Evolutionary conservation across 2,797 vertebrate genomes (phyloP).

Genomic region (Labroides dimidiatus): DNA sequence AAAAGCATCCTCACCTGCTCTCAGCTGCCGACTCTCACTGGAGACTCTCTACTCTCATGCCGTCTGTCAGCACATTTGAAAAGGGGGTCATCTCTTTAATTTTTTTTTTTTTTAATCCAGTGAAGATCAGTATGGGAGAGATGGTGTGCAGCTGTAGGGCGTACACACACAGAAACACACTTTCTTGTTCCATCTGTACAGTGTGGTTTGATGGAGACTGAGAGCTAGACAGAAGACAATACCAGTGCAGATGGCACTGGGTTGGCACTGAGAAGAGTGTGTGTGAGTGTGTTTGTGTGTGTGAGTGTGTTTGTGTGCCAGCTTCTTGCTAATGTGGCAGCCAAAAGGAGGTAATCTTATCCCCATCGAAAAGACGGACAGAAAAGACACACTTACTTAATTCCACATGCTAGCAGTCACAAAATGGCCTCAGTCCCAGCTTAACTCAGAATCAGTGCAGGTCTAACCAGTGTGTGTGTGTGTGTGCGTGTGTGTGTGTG

Average conservation of each 20-base stretch:
- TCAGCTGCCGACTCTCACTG: slow-evolving; percentile 28
- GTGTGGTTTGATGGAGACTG: slow-evolving; percentile 43
- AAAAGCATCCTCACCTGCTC: slow-evolving; percentile 45
- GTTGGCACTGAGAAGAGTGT: slow-evolving; percentile 52
- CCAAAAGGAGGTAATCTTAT: slow-evolving; percentile 62
- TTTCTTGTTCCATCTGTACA: slow-evolving; percentile 44
- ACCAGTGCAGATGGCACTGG: slow-evolving; percentile 68
- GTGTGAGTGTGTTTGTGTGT: too few species aligned
- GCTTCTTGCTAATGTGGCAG: slow-evolving; percentile 31
- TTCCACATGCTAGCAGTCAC: slow-evolving; percentile 43
- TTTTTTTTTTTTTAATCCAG: slow-evolving; percentile 17
- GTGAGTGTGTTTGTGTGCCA: slow-evolving; percentile 28
- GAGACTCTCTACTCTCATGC: slow-evolving; percentile 24
- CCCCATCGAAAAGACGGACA: slow-evolving; percentile 52
- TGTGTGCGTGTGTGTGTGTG: slow-evolving; percentile 53
- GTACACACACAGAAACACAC: slow-evolving; percentile 19
- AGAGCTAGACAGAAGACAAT: slow-evolving; percentile 55
- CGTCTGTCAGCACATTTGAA: slow-evolving; percentile 45
- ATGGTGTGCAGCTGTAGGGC: slow-evolving; percentile 18
- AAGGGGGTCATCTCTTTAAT: slow-evolving; percentile 64
- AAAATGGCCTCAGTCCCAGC: slow-evolving; percentile 68
- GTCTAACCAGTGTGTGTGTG: slow-evolving; percentile 44
- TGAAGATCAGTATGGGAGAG: slow-evolving; percentile 29
- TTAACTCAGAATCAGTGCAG: slow-evolving; percentile 55
- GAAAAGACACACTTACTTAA: slow-evolving; percentile 53